Evolutionary conservation across 2,888 invertebrate species (phyloP), one percentile per base, ranked within the genome.

Genomic region (Drosophila meridiana): DNA sequence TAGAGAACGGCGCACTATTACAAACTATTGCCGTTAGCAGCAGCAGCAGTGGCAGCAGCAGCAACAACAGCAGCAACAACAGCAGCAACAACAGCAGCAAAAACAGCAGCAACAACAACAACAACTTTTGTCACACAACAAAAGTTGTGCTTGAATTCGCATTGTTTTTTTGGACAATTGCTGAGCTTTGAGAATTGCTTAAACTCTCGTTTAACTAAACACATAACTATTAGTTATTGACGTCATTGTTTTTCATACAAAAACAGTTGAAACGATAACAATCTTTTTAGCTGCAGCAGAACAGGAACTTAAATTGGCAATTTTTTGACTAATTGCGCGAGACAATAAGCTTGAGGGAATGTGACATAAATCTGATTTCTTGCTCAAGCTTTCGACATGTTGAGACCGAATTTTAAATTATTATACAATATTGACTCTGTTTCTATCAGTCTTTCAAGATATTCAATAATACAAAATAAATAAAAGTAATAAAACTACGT

Each of bases 1-100:
- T 79, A 78, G 61, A 56, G 48, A 64, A 60, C 48, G 45, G 36
- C 40, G 55, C 32, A 55, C 63, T 55, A 77, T 66, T 78, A 67
- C 57, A 61, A 58, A 32, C 61, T 38, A 65, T 61, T 60, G 52
- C 53, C 28, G 59, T 38, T 58, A 53, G 47, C 69, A 53, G 26
- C 34, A 52, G 4, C 3, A 9, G 6, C 20, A 11, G 11, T 2
- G 3, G 26, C 68, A 68, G 11, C 9, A 11, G 4, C 26, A 20
- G 9, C 13, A 13, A 1, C 28, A 30, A 3, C 9, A 43, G 43
- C 13, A 32, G n/a, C 32, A 32, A 6, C 11, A 53, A 26, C 53
- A 68, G 3, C 28, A 28, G 11, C 52, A 26, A 2, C 52, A 34
- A 5, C 32, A 34, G n/a, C 53, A 43, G 43, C 13, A 32, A 8